Evolutionary conservation across 2,888 invertebrate species (phyloP), one percentile per base, ranked within the genome.

Genomic region (Sipha maydis): DNA sequence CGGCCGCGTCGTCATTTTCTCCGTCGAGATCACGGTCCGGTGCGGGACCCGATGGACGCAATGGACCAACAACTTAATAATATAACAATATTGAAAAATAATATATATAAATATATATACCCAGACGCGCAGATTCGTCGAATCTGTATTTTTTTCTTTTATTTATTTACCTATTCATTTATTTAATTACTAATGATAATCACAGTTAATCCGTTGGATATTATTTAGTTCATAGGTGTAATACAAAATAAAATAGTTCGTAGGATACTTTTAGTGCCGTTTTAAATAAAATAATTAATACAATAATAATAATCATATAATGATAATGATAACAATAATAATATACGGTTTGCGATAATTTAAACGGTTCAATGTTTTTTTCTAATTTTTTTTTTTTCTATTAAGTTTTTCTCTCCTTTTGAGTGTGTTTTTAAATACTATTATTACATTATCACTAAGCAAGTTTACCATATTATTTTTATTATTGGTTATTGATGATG

Each of bases 231-330:
- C 41, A 41, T 69, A 76, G 67, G 31, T n/a, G 21, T 85, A 85
- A 71, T 67, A 38, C 71, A 69, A 69, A 48, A 83, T 48, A 71
- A 77, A 25, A 56, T 86, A 86, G 85, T 86, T 73, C 54, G 56
- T 86, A 86, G 86, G 56, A 79, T 86, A 69, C 69, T 67, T 77
- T 78, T 85, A 86, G 86, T 79, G 56, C 86, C 86, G 86, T 86
- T 86, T 85, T 77, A 48, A 48, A 83, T 19, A 31, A 69, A 31
- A 77, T 77, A 75, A 75, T 75, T 54, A 76, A 61, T 73, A 75
- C 75, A 11, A 38, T 75, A 75, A 34, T 75, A 73, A 73, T 73
- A 11, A 83, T 67, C 28, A 41, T n/a, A 77, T 28, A 48, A 69
- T 28, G 48, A 69, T 69, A 82, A 82, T 41, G 28, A 85, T 85